phyloP scores from a whole-genome alignment of 2,113 vertebrate genomes.

The Tyrannus savana region DNA sequence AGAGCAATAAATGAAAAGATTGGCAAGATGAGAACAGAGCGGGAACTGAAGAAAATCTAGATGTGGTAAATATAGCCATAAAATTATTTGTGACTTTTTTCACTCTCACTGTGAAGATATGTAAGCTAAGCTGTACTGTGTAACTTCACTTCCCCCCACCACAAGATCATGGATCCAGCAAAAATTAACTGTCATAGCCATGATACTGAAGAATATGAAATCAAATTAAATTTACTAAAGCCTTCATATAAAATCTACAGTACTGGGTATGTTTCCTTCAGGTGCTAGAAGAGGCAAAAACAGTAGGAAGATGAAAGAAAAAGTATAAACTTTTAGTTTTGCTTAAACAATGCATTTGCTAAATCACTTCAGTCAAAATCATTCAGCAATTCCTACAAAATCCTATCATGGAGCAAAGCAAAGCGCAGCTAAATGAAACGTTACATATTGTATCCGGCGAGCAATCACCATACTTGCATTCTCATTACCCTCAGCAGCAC shows the following conservation, averaged over 20 bases:
- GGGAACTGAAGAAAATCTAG: not conserved
- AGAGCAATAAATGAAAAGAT: not conserved
- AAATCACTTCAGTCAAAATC: not conserved
- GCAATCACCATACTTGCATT: slow-evolving; percentile 20
- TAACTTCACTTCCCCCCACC: not conserved
- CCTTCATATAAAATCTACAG: not conserved
- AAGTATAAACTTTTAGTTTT: not conserved
- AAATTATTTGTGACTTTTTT: not conserved
- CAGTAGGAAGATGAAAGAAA: not conserved
- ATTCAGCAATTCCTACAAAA: not conserved
- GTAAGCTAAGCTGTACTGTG: not conserved
- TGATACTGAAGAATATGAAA: not conserved
- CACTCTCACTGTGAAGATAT: not conserved
- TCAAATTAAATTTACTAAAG: not conserved
- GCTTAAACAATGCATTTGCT: not conserved
- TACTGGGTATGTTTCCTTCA: not conserved
- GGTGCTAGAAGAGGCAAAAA: not conserved
- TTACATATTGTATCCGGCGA: slow-evolving; percentile 43
- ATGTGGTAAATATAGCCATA: not conserved
- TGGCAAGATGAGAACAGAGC: not conserved
- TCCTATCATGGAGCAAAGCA: not conserved
- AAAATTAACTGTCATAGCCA: not conserved
- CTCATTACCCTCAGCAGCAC: slow-evolving; percentile 55
- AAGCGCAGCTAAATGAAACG: not conserved
- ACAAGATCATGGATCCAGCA: not conserved